Percentiles rank a stretch among this genome's conserved stretches.
These are phyloP conservation scores for Schizopygopsis pylzovi DNA, from an alignment of 2,797 vertebrate species.

Conservation along the genomic window DNA sequence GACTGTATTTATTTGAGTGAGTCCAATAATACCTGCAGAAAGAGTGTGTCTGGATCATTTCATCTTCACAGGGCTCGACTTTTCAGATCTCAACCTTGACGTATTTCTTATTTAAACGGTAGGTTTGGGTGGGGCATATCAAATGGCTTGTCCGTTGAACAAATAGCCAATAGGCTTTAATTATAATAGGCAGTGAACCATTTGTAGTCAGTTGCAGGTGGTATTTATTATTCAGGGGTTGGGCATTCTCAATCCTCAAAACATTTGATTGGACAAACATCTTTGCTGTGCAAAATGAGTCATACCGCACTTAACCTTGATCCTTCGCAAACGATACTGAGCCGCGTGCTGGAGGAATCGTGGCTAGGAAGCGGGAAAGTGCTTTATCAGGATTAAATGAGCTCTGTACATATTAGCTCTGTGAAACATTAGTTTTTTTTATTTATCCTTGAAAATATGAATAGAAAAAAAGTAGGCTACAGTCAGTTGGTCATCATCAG, in stretches of 20 bases:
- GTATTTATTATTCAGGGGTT: not conserved
- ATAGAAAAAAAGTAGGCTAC: not conserved
- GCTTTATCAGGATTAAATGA: not conserved
- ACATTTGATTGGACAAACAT: constrained; percentile 16
- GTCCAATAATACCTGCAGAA: constrained; percentile 38
- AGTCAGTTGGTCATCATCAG: not conserved
- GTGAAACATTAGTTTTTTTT: not conserved
- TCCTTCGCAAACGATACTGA: not conserved
- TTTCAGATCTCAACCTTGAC: constrained; percentile 16
- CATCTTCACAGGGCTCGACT: constrained; percentile 23
- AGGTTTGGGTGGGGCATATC: not conserved
- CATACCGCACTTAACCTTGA: not conserved
- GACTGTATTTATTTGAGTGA: constrained; percentile 41
- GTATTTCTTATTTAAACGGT: not conserved
- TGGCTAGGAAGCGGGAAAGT: constrained; percentile 7
- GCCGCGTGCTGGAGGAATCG: not conserved
- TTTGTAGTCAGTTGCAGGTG: not conserved
- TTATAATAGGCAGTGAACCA: not conserved
- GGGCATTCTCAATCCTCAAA: constrained; percentile 15
- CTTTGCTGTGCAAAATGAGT: not conserved
- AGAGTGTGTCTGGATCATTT: constrained; percentile 30
- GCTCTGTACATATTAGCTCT: not conserved
- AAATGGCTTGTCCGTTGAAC: not conserved
- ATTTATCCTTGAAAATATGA: not conserved
- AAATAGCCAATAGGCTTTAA: not conserved